Evolutionary conservation across 2,888 invertebrate species (phyloP).

Genomic region (Dicyrtomina minuta): DNA sequence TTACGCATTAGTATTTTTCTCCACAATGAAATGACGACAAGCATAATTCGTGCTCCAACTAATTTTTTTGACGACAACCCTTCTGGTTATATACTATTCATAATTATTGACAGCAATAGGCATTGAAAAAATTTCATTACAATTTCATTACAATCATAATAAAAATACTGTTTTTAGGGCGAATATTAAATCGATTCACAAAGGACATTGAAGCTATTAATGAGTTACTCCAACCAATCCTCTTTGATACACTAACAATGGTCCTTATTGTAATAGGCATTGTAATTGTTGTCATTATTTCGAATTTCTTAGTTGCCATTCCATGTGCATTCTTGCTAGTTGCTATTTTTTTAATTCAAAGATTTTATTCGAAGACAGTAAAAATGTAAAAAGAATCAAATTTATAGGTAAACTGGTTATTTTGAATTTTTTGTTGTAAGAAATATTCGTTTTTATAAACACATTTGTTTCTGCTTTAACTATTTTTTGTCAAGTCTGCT

Average conservation of each 20-base stretch:
- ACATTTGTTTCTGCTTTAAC: no score
- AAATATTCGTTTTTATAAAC: neutral
- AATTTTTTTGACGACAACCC: conserved; percentile 52
- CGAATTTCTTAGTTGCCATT: conserved; percentile 57
- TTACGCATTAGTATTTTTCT: conserved; percentile 58
- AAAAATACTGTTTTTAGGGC: conserved; percentile 59
- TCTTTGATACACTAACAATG: conserved; percentile 63
- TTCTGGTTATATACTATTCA: conserved; percentile 44
- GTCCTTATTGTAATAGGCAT: conserved; percentile 58
- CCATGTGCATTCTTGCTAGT: conserved; percentile 57
- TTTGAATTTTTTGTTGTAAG: neutral
- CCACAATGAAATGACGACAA: conserved; percentile 59
- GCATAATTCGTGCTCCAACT: conserved; percentile 58
- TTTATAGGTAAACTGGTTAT: conserved; percentile 56
- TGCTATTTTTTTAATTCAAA: conserved; percentile 57
- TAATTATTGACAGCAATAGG: no score
- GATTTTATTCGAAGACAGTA: conserved; percentile 59
- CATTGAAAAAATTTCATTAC: no score
- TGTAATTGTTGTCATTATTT: conserved; percentile 57
- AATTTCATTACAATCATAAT: neutral
- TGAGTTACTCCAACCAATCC: conserved; percentile 68
- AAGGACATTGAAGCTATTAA: conserved; percentile 81
- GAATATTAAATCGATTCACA: no score
- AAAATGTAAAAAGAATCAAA: conserved; percentile 60
- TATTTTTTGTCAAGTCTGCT: no score